Evolutionary conservation across 2,113 vertebrate genomes (phyloP), one percentile per base, ranked within the genome.

Genomic region (Thalassarche chlororhynchos): DNA sequence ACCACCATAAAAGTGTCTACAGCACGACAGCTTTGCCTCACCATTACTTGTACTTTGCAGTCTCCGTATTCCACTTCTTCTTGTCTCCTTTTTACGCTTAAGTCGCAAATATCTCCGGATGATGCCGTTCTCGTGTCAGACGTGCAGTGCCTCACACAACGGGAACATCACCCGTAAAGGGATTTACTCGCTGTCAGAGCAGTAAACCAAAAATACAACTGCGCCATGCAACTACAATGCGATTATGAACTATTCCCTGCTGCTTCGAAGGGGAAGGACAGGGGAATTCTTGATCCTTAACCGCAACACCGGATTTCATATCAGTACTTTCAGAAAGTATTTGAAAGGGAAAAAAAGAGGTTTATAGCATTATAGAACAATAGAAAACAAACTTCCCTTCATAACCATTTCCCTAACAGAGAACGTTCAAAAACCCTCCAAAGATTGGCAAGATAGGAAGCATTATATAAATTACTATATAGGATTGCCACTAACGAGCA

Each of bases 161-260:
- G 1, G 57, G 34, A 71, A 55, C 38, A 10, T 16, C 46, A 29
- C 31, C 51, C 51, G 0, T 47, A 18, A 32, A 47, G 51, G 46
- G 64, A 77, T 65, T 55, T 49, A 47, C 70, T 42, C 17, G 1
- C 58, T 28, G 32, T 16, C 44, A 58, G 44, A 46, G 62, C 42
- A 47, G n/a, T 8, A 71, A 77, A 34, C 9, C 13, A 54, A 82
- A 58, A 58, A n/a, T 4, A 87, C 38, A 66, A 28, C 54, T 6
- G 34, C 1, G 0, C 17, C 11, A 5, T 1, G 15, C 10, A 8
- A n/a, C 47, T 31, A 20, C 47, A 55, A 17, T 1, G 5, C 2
- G 7, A 19, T 26, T 17, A n/a, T 1, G 8, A 94, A 28, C 21
- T 7, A 25, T 7, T 26, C 44, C 49, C 31, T 16, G 38, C 38